phyloP scores from a whole-genome alignment of 1,140 invertebrate species.

The Drosophila novamexicana region DNA sequence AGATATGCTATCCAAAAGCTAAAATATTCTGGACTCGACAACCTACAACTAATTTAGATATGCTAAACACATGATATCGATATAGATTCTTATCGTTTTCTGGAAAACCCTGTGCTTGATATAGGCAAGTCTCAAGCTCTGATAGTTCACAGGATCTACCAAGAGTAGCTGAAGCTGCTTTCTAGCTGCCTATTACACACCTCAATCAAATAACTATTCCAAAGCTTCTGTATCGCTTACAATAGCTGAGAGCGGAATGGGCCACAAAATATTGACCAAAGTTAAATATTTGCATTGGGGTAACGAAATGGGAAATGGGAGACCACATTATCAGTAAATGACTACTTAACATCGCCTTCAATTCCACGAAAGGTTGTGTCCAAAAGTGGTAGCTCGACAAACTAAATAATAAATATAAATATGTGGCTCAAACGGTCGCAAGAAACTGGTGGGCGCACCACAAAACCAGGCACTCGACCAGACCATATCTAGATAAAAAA shows the following conservation, averaged over 20 bases:
- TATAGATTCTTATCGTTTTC: too few species aligned
- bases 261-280: constrained; percentile 53
- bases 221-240: constrained; percentile 61
- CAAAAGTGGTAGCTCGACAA: constrained; percentile 44
- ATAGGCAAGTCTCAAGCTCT: too few species aligned
- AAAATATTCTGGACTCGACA: too few species aligned
- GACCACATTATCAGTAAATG: constrained; percentile 76
- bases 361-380: constrained; percentile 61
- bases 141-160: too few species aligned
- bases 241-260: constrained; percentile 25
- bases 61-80: too few species aligned
- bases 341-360: constrained; percentile 77
- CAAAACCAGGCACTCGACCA: constrained; percentile 28
- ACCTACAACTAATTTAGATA: too few species aligned
- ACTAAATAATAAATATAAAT: constrained; percentile 45
- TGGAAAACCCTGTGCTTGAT: too few species aligned
- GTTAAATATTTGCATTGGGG: constrained; percentile 67
- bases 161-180: too few species aligned
- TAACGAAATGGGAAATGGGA: constrained; percentile 19
- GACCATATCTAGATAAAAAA: constrained; percentile 69
- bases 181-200: too few species aligned
- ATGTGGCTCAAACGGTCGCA: constrained; percentile 1
- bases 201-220: constrained; percentile 21
- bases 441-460: constrained; percentile 31
- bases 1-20: background rate